Conservation (phyloP, 92 coral and sea anemone species). For the Parazoanthus swiftii region DNA sequence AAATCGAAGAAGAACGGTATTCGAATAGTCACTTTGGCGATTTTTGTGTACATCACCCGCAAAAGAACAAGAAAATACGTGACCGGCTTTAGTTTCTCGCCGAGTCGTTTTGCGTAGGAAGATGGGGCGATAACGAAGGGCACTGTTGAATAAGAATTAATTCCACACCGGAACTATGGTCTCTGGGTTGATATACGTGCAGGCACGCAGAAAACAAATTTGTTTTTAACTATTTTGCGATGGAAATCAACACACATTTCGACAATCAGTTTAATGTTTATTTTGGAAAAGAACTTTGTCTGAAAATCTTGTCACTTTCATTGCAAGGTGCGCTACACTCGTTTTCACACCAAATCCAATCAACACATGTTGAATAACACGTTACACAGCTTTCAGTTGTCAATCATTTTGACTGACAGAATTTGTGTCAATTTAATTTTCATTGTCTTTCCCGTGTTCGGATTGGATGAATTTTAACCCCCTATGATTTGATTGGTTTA, state of each 20-base stretch:
- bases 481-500: slow-evolving; percentile 68
- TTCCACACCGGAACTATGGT: slow-evolving; percentile 43
- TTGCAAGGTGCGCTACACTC: neutral
- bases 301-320: neutral
- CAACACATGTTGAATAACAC: slow-evolving; percentile 42
- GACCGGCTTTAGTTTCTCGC: slow-evolving; percentile 2
- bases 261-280: neutral
- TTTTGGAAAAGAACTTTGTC: neutral
- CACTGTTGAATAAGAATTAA: slow-evolving; percentile 22
- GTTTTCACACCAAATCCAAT: slow-evolving; percentile 26
- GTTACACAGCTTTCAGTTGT: slow-evolving; percentile 44
- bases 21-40: neutral
- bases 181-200: slow-evolving; percentile 23
- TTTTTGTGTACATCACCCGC: neutral
- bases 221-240: neutral
- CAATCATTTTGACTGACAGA: slow-evolving; percentile 86
- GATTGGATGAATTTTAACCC: slow-evolving; percentile 17
- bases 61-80: slow-evolving; percentile 3
- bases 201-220: slow-evolving; percentile 27
- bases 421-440: slow-evolving; percentile 44
- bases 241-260: slow-evolving; percentile 19
- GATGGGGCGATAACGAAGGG: slow-evolving; percentile 6
- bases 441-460: slow-evolving; percentile 12
- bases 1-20: neutral
- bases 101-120: slow-evolving; percentile 18